Evolutionary conservation across 2,113 vertebrate genomes (phyloP).

Genomic region (Osmerus mordax): DNA sequence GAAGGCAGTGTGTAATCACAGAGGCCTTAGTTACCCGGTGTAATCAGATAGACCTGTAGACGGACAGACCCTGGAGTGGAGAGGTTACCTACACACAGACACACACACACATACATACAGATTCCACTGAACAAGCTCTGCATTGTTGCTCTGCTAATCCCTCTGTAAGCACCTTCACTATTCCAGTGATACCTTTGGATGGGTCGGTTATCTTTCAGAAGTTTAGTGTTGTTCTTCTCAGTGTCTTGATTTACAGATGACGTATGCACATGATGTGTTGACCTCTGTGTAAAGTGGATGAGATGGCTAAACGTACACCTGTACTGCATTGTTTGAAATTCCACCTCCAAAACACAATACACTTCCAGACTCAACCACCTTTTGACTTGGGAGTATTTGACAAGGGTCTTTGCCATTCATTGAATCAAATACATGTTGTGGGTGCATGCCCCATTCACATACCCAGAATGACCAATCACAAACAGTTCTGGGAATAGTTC

Average conservation of each 20-base stretch:
- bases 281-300: too few relatives aligned
- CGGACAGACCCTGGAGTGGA: conserved; percentile 56
- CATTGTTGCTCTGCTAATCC: conserved; percentile 65
- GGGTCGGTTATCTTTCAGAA: conserved; percentile 26
- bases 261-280: too few relatives aligned
- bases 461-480: too few relatives aligned
- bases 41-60: conserved; percentile 67
- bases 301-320: too few relatives aligned
- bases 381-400: too few relatives aligned
- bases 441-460: too few relatives aligned
- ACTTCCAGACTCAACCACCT: too few relatives aligned
- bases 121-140: conserved; percentile 62
- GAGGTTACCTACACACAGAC: conserved; percentile 45
- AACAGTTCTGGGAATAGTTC: neutral
- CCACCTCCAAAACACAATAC: too few relatives aligned
- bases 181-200: conserved; percentile 24
- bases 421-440: too few relatives aligned
- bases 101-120: conserved; percentile 33
- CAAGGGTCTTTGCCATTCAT: too few relatives aligned
- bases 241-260: neutral
- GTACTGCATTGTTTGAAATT: too few relatives aligned
- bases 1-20: conserved; percentile 16
- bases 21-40: conserved; percentile 62
- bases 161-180: conserved; percentile 46
- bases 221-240: conserved; percentile 32